Percentiles rank a stretch among this genome's conserved stretches.
phyloP scores from a whole-genome alignment of 2,113 vertebrate genomes.

The Bos javanicus region DNA sequence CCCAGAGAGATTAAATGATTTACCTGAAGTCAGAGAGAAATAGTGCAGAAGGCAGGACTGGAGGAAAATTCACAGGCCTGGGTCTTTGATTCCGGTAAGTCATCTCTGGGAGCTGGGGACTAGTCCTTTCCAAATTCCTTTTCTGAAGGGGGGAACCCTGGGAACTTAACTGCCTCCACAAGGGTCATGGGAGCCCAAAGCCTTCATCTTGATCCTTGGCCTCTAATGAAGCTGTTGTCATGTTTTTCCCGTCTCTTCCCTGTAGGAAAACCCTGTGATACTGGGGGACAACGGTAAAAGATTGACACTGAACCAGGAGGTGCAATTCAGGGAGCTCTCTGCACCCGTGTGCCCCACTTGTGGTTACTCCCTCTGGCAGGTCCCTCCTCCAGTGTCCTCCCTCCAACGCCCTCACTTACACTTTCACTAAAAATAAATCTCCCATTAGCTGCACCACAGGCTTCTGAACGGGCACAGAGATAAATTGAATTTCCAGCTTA shows the following conservation, averaged over 20 bases:
- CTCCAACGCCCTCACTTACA: not conserved
- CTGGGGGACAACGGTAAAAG: constrained; percentile 65
- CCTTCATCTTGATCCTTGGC: not conserved
- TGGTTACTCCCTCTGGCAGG: not conserved
- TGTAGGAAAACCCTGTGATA: constrained; percentile 47
- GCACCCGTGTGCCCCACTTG: not conserved
- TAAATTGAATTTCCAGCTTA: constrained; percentile 48
- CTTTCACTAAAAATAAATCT: constrained; percentile 50
- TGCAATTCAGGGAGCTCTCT: not conserved
- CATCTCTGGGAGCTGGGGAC: not conserved
- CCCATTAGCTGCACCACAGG: constrained; percentile 1
- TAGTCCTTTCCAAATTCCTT: not conserved
- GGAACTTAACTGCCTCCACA: not conserved
- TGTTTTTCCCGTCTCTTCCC: constrained; percentile 2
- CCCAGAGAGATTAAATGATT: not conserved
- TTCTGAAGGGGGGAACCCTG: not conserved
- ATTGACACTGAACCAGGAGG: not conserved
- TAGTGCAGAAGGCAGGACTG: not conserved
- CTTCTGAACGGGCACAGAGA: constrained; percentile 43
- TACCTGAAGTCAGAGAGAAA: not conserved
- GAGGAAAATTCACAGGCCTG: not conserved
- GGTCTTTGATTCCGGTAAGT: not conserved
- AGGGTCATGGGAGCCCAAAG: not conserved
- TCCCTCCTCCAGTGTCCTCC: not conserved
- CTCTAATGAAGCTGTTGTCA: constrained; percentile 54